Base-by-base conservation (phyloP, 2,113 vertebrate species). In the Caranx melampygus region DNA sequence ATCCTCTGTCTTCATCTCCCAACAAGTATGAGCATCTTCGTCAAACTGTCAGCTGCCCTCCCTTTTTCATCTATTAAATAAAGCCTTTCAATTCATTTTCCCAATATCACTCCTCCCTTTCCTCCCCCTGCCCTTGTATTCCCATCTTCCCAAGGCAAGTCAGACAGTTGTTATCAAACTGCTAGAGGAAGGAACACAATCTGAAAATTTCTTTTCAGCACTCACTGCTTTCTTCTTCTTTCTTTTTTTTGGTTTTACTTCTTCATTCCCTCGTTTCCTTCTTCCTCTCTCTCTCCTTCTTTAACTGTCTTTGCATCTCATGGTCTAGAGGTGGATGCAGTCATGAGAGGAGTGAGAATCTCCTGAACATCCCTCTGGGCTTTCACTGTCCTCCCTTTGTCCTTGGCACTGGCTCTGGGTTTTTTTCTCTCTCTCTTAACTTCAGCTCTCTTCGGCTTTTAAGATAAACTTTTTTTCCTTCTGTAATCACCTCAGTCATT, bases 141-240 rank as follows among this genome's bases (percentile, higher is more conserved):
- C 40, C 51, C 35, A 45, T 65, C 26, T 70, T 37, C 37, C 37
- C 57, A 69, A 44, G 72, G 13, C 5, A 31, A 58, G 40, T 75
- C 51, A 68, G 75, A 73, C 52, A 66, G 44, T 72, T 76, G 54
- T 72, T 87, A 78, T 76, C 60, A 77, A 21, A 63, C 82, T 71
- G 26, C 72, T 18, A 57, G 18, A 59, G 6, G 26, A 79, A 14
- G 62, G 18, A 71, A 70, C 35, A 33, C 5, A 21, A 57, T 72
- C 51, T 33, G 47, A 21, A 12, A 55, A 18, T 10, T 51, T 59
- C 11, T 20, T 26, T 40, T 12, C 6, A n/a, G 15, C 20, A 33
- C 31, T 45, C 33, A 26, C 26, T 26, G 26, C 26, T 26, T 26
- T 26, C 26, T 26, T 26, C 26, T 26, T 14, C 3, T 42, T 2